Evolutionary conservation across 2,797 vertebrate species (phyloP).

Genomic region (Eulemur mongoz): DNA sequence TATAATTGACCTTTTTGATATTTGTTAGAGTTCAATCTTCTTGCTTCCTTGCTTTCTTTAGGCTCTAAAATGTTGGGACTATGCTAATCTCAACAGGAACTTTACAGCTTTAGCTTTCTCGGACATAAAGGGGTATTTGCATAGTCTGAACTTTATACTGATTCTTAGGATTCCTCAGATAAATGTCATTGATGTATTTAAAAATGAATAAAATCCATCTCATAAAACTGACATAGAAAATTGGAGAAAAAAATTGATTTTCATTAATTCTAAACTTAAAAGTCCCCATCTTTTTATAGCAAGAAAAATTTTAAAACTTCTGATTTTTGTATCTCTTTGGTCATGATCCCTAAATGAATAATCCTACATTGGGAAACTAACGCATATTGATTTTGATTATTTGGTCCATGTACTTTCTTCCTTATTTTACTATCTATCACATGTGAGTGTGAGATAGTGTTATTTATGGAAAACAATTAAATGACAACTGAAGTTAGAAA

Average conservation of each 20-base stretch:
- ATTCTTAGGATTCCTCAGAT: slow-evolving; percentile 65
- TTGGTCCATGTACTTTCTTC: not conserved
- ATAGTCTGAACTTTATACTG: slow-evolving; percentile 77
- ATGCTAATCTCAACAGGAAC: slow-evolving; percentile 72
- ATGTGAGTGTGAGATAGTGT: not conserved
- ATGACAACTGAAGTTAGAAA: not conserved
- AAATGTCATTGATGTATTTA: slow-evolving; percentile 72
- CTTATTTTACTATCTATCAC: not conserved
- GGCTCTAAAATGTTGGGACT: slow-evolving; percentile 51
- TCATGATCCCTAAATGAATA: not conserved
- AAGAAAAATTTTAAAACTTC: not conserved
- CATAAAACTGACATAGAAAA: slow-evolving; percentile 46
- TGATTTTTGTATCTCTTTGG: not conserved
- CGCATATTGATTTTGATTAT: slow-evolving; percentile 17
- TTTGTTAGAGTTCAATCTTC: slow-evolving; percentile 52
- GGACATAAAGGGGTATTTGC: slow-evolving; percentile 71
- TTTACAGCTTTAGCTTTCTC: slow-evolving; percentile 47
- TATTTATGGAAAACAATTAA: not conserved
- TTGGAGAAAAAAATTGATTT: slow-evolving; percentile 46
- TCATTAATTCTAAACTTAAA: slow-evolving; percentile 21
- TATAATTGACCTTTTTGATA: slow-evolving; percentile 74
- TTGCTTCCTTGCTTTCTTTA: slow-evolving; percentile 55
- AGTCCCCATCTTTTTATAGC: not conserved
- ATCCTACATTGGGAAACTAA: not conserved
- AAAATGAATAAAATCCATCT: slow-evolving; percentile 56